phyloP scores from a whole-genome alignment of 2,113 vertebrate genomes.

The Antechinus flavipes region DNA sequence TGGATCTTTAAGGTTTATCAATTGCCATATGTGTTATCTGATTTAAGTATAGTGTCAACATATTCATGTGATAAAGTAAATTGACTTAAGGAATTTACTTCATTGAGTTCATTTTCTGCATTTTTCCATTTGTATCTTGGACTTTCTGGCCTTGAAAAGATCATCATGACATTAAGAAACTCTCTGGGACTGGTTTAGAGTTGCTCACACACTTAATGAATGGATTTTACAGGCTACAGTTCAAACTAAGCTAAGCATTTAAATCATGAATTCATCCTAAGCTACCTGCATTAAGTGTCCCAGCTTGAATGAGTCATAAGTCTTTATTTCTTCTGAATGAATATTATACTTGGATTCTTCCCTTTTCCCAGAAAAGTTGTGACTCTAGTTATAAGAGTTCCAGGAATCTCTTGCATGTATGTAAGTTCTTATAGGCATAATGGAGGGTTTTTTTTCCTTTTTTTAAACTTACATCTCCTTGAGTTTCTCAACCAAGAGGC shows the following conservation, averaged over 20 bases:
- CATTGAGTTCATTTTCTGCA: constrained; percentile 61
- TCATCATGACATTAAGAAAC: constrained; percentile 71
- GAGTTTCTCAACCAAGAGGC: constrained; percentile 57
- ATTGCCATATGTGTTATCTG: not conserved
- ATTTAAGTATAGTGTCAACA: constrained; percentile 30
- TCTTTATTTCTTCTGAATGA: not conserved
- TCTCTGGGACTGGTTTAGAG: constrained; percentile 73
- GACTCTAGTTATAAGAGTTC: constrained; percentile 50
- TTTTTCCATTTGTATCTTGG: constrained; percentile 74
- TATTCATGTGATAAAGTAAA: constrained; percentile 52
- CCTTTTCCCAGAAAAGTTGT: constrained; percentile 59
- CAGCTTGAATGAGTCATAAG: constrained; percentile 59
- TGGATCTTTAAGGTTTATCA: not conserved
- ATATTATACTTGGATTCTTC: not conserved
- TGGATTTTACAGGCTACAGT: constrained; percentile 66
- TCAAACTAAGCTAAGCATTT: constrained; percentile 75
- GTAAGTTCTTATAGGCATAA: constrained; percentile 16
- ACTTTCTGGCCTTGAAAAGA: constrained; percentile 72
- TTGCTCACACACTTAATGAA: constrained; percentile 70
- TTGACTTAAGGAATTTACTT: constrained; percentile 70
- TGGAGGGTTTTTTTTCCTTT: constrained; percentile 15
- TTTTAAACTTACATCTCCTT: not conserved
- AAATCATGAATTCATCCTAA: constrained; percentile 74
- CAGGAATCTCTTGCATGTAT: constrained; percentile 17
- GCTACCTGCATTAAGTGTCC: constrained; percentile 57